phyloP scores from a whole-genome alignment of 2,888 invertebrate genomes.

The Pantelozetes paolii region DNA sequence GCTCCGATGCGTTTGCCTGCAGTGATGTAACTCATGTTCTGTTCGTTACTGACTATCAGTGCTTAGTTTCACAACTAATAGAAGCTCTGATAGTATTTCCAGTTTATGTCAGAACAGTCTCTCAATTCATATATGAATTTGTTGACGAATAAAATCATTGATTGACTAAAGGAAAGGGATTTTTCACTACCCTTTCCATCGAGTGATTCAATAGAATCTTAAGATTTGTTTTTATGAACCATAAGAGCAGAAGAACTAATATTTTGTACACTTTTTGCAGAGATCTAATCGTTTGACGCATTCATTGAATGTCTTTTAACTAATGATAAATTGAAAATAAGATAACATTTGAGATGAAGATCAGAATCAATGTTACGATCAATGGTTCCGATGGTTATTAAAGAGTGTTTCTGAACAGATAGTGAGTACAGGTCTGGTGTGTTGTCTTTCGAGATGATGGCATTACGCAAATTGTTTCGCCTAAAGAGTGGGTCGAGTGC shows the following conservation, averaged over 20 bases:
- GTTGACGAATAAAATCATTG: neutral
- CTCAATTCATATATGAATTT: neutral
- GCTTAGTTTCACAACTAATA: conserved; percentile 9
- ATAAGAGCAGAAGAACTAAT: neutral
- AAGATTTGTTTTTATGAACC: neutral
- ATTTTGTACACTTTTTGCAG: neutral
- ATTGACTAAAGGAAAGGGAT: neutral
- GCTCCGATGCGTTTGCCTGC: conserved; percentile 10
- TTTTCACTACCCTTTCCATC: neutral
- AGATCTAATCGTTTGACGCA: neutral
- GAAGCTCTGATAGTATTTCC: neutral
- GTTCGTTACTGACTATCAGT: neutral
- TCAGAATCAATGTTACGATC: neutral
- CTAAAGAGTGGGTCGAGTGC: conserved; percentile 2
- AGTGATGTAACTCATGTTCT: conserved; percentile 14
- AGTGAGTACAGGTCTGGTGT: neutral
- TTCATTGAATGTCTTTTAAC: neutral
- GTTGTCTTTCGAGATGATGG: neutral
- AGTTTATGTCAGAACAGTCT: neutral
- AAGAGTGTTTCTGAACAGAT: too few relatives aligned
- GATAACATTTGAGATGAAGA: neutral
- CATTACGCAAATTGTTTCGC: conserved; percentile 18
- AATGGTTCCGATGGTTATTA: too few relatives aligned
- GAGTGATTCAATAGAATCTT: conserved; percentile 12
- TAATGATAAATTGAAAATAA: neutral